Conservation (phyloP, 2,113 vertebrate genomes). For the Xyrauchen texanus region DNA sequence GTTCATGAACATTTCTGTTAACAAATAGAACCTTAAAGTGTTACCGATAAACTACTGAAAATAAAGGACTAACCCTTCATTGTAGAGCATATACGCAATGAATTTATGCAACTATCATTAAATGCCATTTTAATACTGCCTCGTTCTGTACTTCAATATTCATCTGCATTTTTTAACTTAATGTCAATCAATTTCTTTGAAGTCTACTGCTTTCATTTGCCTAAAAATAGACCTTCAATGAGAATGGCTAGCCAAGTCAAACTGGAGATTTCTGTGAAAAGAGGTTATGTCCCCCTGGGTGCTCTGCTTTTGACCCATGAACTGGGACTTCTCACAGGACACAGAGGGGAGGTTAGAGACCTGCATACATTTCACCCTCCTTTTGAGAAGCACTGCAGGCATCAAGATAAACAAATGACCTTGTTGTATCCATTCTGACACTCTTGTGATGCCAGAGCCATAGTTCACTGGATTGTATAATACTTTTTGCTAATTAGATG, state of each 20-base stretch:
- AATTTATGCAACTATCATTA: too few relatives aligned
- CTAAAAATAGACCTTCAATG: conserved; percentile 37
- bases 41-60: too few relatives aligned
- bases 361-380: background rate
- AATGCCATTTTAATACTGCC: too few relatives aligned
- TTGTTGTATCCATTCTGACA: conserved; percentile 29
- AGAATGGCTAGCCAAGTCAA: conserved; percentile 26
- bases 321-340: background rate
- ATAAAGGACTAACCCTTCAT: too few relatives aligned
- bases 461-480: conserved; percentile 54
- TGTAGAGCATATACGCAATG: too few relatives aligned
- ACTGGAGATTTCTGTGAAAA: conserved; percentile 21
- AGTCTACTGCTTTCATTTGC: background rate
- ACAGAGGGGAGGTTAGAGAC: background rate
- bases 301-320: conserved; percentile 39
- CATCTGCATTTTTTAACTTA: background rate
- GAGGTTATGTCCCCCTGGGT: conserved; percentile 26
- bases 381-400: conserved; percentile 7
- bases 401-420: background rate
- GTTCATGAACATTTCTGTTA: too few relatives aligned
- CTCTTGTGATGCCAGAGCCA: conserved; percentile 46
- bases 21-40: too few relatives aligned
- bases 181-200: background rate
- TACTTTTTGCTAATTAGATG: conserved; percentile 49
- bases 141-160: too few relatives aligned